Evolutionary conservation across 2,888 invertebrate genomes (phyloP), one percentile per base, ranked within the genome.

Genomic region (Unio delphinus): DNA sequence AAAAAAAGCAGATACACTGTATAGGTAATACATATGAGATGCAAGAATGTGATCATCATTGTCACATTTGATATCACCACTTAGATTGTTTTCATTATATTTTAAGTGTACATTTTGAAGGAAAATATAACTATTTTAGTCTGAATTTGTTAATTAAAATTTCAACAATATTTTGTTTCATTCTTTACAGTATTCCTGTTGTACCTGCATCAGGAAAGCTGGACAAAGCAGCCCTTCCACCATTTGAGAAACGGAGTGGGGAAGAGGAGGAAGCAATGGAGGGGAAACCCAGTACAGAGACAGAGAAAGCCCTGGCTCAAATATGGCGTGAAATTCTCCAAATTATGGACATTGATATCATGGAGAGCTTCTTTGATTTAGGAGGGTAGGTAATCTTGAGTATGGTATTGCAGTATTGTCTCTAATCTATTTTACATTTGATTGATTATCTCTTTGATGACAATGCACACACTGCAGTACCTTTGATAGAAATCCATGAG

Each of bases 321-420:
- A 80, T 91, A 54, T 90, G 90, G 90, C 76, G 81, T 5, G 83
- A 87, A 30, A 80, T 90, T 4, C 82, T 89, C 8, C 76, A 83
- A 56, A 76, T 89, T 30, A 85, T 86, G 63, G 84, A 86, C 58
- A 79, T 90, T 28, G 90, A 90, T 73, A 86, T 90, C 26, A 89
- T 89, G 67, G 90, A 90, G 74, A 90, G 89, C 74, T 90, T 91
- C 84, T 90, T 90, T 80, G 90, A 90, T 75, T 79, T 90, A 18
- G 90, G 90, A 78, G 90, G 90, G 90, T 90, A 72, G 76, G 85
- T 69, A 58, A 18, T 8, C n/a, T 54, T 34, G 59, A 65, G 54
- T n/a, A 61, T 28, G 28, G 23, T 30, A 63, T n/a, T 20, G 55
- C 20, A 30, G 61, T 61, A 20, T 20, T 30, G 58, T 23, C 18